phyloP scores from a whole-genome alignment of 2,797 vertebrate species.

The Enteromius fasciolatus region DNA sequence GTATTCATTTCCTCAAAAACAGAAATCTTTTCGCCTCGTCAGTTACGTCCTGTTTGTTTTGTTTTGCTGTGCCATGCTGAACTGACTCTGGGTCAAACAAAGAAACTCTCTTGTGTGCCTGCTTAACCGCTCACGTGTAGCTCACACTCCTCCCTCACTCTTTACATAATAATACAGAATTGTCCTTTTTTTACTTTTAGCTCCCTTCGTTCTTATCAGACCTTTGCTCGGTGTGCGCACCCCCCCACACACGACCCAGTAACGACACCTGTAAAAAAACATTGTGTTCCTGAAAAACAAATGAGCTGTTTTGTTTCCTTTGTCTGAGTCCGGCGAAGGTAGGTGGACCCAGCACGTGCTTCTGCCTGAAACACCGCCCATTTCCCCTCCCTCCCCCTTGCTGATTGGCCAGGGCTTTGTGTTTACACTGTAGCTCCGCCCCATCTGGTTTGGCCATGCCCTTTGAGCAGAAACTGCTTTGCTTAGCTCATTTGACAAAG shows the following conservation, averaged over 20 bases:
- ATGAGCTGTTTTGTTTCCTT: conserved; percentile 54
- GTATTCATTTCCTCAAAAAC: background rate
- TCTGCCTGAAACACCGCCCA: conserved; percentile 41
- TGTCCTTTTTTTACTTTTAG: conserved; percentile 30
- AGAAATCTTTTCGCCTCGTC: conserved; percentile 10
- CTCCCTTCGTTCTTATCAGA: conserved; percentile 13
- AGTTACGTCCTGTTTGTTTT: conserved; percentile 1
- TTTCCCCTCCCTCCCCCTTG: conserved; percentile 49
- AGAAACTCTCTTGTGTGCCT: conserved; percentile 57
- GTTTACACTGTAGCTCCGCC: conserved; percentile 72
- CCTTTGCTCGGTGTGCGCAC: background rate
- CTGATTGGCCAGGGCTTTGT: conserved; percentile 69
- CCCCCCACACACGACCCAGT: conserved; percentile 46
- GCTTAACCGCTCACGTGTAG: conserved; percentile 69
- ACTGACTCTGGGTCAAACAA: conserved; percentile 55
- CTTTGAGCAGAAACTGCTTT: conserved; percentile 54
- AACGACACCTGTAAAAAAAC: conserved; percentile 64
- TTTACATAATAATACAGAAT: conserved; percentile 67
- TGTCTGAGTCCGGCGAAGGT: conserved; percentile 47
- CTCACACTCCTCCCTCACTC: conserved; percentile 56
- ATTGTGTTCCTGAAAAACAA: conserved; percentile 68
- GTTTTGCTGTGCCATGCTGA: conserved; percentile 44
- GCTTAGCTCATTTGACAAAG: background rate
- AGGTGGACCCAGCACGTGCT: conserved; percentile 53
- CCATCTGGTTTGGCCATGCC: conserved; percentile 51